Evolutionary conservation across 2,888 invertebrate species (phyloP), one percentile per base, ranked within the genome.

Genomic region (Blomia tropicalis): DNA sequence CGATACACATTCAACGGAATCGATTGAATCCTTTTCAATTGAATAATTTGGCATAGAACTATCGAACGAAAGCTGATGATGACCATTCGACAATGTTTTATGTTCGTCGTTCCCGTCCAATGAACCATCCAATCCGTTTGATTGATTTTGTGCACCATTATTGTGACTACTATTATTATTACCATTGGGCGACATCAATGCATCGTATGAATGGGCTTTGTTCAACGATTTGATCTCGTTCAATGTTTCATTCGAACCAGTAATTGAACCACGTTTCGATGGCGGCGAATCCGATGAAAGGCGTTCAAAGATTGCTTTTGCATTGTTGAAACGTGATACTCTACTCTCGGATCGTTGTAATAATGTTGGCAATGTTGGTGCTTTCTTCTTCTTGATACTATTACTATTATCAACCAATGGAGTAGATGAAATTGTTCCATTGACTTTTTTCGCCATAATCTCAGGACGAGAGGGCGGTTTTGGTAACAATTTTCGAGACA

Each of bases 221-320:
- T 3, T 56, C 25, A 56, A 25, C 23, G n/a, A 19, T 31, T 25
- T 56, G 14, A 11, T 14, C 23, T 56, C 56, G 19, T 27, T 2
- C 17, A 27, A 51, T n/a, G 25, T 11, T 43, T 25, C 43, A 19
- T 31, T 19, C 11, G 36, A 19, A 43, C 64, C 56, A 44, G 43
- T 43, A 30, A 41, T 56, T 58, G 43, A 11, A n/a, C 5, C 25
- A 7, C 2, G 25, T 25, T 23, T 56, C n/a, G 14, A n/a, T 36
- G 56, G 29, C 17, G 59, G 14, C 14, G 66, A 63, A 44, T 66
- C 66, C 58, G 67, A 67, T 69, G 87, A 83, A 67, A 91, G 78
- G 72, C 89, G 89, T 74, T 91, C 90, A 74, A 91, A 91, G 63
- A 91, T 79, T 44, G 91, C 90, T 66, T 89, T 79, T 2, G 90